Evolutionary conservation across 2,888 invertebrate species (phyloP), one percentile per base, ranked within the genome.

Genomic region (Amphiduros pacificus): DNA sequence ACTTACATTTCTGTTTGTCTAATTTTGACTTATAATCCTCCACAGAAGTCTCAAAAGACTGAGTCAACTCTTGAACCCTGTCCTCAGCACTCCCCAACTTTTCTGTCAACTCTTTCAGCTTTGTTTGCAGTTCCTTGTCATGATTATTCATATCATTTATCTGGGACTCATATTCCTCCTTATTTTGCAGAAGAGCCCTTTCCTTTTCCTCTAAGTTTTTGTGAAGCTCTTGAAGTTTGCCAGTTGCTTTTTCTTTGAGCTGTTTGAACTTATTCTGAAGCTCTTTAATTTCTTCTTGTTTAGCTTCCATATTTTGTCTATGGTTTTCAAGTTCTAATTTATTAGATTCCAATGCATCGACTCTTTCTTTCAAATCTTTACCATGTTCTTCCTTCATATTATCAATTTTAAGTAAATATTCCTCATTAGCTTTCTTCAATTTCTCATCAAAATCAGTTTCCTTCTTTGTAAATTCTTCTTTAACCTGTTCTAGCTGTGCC

Each of bases 51-150:
- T 78, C 76, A 64, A 77, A 76, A 52, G 62, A 71, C 60, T 75
- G 73, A 40, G 75, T 76, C 60, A 73, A 74, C 26, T 77, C 77
- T 59, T 74, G 73, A 20, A 77, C 59, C 41, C 73, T 73, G 28
- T 74, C 71, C 62, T 76, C 77, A 14, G 76, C 72, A 27, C 68
- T 67, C 2, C 57, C 62, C 27, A 77, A 65, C 59, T 77, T 75
- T 17, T 70, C 72, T 50, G 72, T 74, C 6, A 77, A 61, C 48
- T 72, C 68, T 29, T 70, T 73, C 14, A 74, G 63, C 20, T 73
- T 72, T 5, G 69, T 64, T 60, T 77, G 77, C 6, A 78, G 65
- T 55, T 77, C 76, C 36, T 61, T 62, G 61, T 76, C 75, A 70
- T 67, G 73, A n/a, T 59, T 60, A n/a, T 63, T 62, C 69, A 73